Evolutionary conservation across 2,797 vertebrate species (phyloP).

Genomic region (Fistularia commersonii): DNA sequence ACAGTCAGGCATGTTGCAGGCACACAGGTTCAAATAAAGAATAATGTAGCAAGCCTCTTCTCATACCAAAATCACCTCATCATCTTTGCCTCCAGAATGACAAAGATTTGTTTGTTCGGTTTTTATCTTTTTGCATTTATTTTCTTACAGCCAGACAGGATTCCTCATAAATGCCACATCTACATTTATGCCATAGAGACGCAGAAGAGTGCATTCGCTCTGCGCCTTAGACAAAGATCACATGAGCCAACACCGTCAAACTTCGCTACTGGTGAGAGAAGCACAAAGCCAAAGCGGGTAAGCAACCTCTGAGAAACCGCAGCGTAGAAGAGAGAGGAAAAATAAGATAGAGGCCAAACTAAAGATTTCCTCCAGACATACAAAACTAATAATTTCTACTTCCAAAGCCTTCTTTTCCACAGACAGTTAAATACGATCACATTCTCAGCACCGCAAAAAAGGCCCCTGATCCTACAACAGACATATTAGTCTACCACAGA

Average conservation of each 20-base stretch:
- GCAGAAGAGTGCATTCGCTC: slow-evolving; percentile 28
- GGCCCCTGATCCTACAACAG: slow-evolving; percentile 9
- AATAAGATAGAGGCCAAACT: slow-evolving; percentile 14
- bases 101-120: slow-evolving; percentile 60
- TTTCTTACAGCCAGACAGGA: slow-evolving; percentile 38
- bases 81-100: slow-evolving; percentile 66
- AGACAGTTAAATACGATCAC: slow-evolving; percentile 15
- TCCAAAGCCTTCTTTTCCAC: slow-evolving; percentile 12
- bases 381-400: slow-evolving; percentile 2
- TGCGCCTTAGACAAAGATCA: slow-evolving; percentile 47
- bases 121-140: too few species aligned
- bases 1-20: slow-evolving; percentile 58
- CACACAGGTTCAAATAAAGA: slow-evolving; percentile 43
- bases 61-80: slow-evolving; percentile 54
- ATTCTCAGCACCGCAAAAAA: slow-evolving; percentile 26
- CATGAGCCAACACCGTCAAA: slow-evolving; percentile 34
- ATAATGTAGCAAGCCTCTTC: slow-evolving; percentile 11
- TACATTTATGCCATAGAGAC: slow-evolving; percentile 71
- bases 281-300: slow-evolving; percentile 56
- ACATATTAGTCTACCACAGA: slow-evolving; percentile 5
- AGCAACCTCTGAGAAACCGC: slow-evolving; percentile 23
- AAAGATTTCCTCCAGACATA: slow-evolving; percentile 30
- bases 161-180: slow-evolving; percentile 66
- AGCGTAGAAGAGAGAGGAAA: slow-evolving; percentile 31
- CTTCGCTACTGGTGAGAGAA: slow-evolving; percentile 38